phyloP scores from a whole-genome alignment of 2,113 vertebrate genomes.

The Lepus europaeus region DNA sequence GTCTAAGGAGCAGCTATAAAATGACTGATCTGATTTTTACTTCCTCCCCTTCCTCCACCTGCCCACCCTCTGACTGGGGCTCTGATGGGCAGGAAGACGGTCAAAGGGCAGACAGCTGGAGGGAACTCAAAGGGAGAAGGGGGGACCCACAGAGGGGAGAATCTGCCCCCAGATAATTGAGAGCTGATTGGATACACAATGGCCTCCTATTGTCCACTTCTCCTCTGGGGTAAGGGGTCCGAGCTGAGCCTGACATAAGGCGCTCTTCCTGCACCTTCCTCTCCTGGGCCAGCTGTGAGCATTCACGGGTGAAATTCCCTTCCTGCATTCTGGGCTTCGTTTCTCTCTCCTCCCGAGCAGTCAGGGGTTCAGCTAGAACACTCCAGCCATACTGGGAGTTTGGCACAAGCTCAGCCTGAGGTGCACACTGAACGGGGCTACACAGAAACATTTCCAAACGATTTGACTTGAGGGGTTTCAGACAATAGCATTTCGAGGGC shows the following conservation, averaged over 20 bases:
- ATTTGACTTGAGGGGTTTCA: not conserved
- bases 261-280: conserved; percentile 64
- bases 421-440: not conserved
- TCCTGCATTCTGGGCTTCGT: conserved; percentile 24
- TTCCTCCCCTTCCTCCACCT: conserved; percentile 73
- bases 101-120: conserved; percentile 85
- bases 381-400: not conserved
- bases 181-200: conserved; percentile 82
- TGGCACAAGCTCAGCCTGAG: not conserved
- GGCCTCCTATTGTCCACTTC: conserved; percentile 74
- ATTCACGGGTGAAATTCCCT: conserved; percentile 53
- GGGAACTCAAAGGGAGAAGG: conserved; percentile 70
- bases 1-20: conserved; percentile 64
- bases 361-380: conserved; percentile 9
- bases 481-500: not conserved
- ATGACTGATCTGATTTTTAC: conserved; percentile 79
- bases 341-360: not conserved
- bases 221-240: conserved; percentile 75
- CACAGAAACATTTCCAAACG: not conserved
- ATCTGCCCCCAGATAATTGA: conserved; percentile 79
- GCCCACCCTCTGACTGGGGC: conserved; percentile 70
- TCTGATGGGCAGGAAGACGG: conserved; percentile 70
- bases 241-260: conserved; percentile 65
- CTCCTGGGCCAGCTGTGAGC: conserved; percentile 72
- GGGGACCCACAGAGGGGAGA: conserved; percentile 75